Conservation (phyloP, 2,888 invertebrate genomes). For the Sarcophaga variegata region DNA sequence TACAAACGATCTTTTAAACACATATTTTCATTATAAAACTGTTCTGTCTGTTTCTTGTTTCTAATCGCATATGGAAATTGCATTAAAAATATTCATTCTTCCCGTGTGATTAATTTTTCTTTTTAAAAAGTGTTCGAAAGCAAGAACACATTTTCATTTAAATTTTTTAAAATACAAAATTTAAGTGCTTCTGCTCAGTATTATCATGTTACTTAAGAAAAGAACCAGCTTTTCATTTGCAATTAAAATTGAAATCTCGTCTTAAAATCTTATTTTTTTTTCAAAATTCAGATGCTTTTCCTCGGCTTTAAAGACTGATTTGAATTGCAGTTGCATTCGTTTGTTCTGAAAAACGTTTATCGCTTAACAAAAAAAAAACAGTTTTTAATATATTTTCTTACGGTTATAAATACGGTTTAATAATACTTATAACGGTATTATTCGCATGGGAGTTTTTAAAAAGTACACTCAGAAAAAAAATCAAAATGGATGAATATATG, state of each 20-base stretch:
- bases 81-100: slow-evolving; percentile 15
- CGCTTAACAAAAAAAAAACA: background rate
- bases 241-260: slow-evolving; percentile 17
- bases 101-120: background rate
- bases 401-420: too few relatives aligned
- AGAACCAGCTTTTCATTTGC: slow-evolving; percentile 59
- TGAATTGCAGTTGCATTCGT: background rate
- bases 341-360: background rate
- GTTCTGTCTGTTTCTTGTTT: too few relatives aligned
- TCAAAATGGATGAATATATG: too few relatives aligned
- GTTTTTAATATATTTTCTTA: too few relatives aligned
- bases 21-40: background rate
- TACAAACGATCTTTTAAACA: background rate
- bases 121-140: background rate
- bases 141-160: too few relatives aligned
- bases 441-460: too few relatives aligned
- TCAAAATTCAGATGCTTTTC: slow-evolving; percentile 5
- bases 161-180: too few relatives aligned
- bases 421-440: too few relatives aligned
- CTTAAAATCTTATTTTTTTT: slow-evolving; percentile 6
- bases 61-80: background rate
- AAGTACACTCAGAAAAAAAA: too few relatives aligned
- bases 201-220: background rate
- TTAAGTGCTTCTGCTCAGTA: too few relatives aligned
- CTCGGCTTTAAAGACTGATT: background rate